Evolutionary conservation across 2,113 vertebrate species (phyloP).

Genomic region (Motacilla tschutschensis): DNA sequence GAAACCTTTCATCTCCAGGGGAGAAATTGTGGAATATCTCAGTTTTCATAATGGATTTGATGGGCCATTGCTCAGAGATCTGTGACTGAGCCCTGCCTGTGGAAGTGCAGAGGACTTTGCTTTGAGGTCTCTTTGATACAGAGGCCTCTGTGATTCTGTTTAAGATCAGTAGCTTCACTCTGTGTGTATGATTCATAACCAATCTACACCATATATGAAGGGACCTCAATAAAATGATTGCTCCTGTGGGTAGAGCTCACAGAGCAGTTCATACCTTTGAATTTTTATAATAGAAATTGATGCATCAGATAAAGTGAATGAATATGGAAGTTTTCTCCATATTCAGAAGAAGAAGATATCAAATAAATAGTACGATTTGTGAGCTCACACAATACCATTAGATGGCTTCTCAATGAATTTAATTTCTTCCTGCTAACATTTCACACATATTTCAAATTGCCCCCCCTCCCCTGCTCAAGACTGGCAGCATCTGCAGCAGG

Average conservation of each 20-base stretch:
- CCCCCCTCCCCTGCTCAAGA: background rate
- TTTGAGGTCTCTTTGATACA: background rate
- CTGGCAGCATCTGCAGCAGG: background rate
- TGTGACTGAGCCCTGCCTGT: background rate
- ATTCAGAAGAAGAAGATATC: background rate
- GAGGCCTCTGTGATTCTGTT: background rate
- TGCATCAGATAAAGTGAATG: background rate
- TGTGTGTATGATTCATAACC: background rate
- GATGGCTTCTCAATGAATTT: background rate
- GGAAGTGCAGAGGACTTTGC: background rate
- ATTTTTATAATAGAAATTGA: background rate
- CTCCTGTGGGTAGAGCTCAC: too few relatives aligned
- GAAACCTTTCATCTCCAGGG: background rate
- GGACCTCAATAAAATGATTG: background rate
- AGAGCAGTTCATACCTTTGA: background rate
- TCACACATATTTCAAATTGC: background rate
- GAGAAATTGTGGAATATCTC: background rate
- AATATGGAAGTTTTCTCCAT: background rate
- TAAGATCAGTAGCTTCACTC: background rate
- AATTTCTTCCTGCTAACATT: background rate
- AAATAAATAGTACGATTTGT: background rate
- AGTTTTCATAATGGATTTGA: background rate
- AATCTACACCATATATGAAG: accelerated
- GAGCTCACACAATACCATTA: background rate
- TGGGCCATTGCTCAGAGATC: background rate